Percentiles rank a stretch among this genome's conserved stretches.
phyloP scores from a whole-genome alignment of 2,797 vertebrate species.

The Gorsachius magnificus region DNA sequence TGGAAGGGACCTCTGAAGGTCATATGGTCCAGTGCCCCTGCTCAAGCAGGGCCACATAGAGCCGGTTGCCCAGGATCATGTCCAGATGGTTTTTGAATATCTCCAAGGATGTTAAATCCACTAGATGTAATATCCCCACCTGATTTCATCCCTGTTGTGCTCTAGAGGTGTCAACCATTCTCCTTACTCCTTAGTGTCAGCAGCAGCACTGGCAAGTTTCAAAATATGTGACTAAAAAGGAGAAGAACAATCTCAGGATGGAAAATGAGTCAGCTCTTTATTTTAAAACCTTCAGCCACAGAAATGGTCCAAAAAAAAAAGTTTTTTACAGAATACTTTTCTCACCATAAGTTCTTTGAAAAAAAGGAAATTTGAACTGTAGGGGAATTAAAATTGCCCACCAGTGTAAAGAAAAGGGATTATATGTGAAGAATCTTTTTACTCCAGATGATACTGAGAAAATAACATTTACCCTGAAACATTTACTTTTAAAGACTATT shows the following conservation, averaged over 20 bases:
- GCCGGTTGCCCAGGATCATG: fast-evolving
- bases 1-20: neutral
- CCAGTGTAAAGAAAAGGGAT: neutral
- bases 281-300: neutral
- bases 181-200: neutral
- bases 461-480: neutral
- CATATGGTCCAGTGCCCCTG: neutral
- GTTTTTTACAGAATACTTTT: neutral
- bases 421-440: neutral
- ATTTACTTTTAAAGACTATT: neutral
- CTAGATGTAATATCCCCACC: neutral
- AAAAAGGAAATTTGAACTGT: neutral
- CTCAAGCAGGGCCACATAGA: neutral
- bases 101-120: neutral
- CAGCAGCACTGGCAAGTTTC: neutral
- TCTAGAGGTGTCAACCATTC: neutral
- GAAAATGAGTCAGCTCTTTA: neutral
- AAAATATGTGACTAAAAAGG: neutral
- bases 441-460: neutral
- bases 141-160: neutral
- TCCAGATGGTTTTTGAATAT: neutral
- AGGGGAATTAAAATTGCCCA: neutral
- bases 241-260: neutral
- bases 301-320: neutral
- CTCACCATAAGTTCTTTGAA: neutral